Conservation (phyloP, 2,888 invertebrate genomes). For the Balanococcus diminutus region DNA sequence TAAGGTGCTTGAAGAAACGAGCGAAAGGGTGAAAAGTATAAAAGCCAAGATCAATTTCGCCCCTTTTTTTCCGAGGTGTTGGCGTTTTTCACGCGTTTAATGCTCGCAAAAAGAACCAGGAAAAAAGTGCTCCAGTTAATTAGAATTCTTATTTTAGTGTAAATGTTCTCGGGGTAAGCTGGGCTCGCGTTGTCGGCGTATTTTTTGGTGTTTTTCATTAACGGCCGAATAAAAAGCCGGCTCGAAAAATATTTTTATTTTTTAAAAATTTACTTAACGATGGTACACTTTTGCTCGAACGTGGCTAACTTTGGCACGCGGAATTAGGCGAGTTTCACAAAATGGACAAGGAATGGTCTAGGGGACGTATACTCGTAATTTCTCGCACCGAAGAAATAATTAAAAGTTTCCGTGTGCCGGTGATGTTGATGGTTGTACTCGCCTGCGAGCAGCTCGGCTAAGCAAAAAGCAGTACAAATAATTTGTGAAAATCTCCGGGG, state of each 20-base stretch:
- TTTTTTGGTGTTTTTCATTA: slow-evolving; percentile 25
- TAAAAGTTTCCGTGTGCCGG: neutral
- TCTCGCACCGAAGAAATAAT: neutral
- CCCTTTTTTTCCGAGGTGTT: no score
- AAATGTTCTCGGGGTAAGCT: neutral
- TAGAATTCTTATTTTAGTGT: neutral
- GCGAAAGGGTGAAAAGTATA: neutral
- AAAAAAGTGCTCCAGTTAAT: neutral
- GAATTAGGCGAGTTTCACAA: neutral
- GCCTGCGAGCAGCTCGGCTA: neutral
- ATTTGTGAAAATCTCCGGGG: neutral
- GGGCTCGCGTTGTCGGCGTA: neutral
- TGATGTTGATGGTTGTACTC: neutral
- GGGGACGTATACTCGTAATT: neutral
- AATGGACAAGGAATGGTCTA: neutral
- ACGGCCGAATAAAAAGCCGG: neutral
- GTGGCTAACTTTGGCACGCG: neutral
- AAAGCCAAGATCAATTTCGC: neutral
- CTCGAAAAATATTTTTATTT: slow-evolving; percentile 23
- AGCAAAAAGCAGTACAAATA: neutral
- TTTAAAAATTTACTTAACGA: slow-evolving; percentile 7
- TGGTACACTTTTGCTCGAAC: neutral
- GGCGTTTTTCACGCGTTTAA: no score
- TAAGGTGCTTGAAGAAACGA: neutral
- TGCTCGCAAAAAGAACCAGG: neutral